These are phyloP conservation scores for Ornithoptera alexandrae DNA, from an alignment of 2,888 invertebrate genomes.

Conservation along the genomic window DNA sequence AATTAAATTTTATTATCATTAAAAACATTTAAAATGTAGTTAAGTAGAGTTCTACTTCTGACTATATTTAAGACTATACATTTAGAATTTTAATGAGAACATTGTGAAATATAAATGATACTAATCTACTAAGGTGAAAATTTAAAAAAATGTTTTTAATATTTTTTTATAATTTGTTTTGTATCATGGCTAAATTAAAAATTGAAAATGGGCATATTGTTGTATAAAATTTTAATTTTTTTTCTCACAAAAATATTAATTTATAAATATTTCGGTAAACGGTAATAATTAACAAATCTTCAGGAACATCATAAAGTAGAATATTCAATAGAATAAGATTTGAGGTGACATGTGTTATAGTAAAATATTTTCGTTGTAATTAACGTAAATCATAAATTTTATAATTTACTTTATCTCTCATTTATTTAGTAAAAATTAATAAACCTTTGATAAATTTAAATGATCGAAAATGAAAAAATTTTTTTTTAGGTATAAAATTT, in stretches of 20 bases:
- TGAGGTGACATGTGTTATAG: no score
- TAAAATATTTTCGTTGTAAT: no score
- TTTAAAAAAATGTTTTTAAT: background rate
- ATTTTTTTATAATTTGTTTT: background rate
- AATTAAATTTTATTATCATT: background rate
- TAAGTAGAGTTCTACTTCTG: background rate
- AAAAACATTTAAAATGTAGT: background rate
- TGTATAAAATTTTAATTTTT: slow-evolving; percentile 3
- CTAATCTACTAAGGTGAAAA: background rate
- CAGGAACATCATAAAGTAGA: no score
- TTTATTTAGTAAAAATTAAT: no score
- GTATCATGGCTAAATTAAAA: background rate
- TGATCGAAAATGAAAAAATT: no score
- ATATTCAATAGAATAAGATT: no score
- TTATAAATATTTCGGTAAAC: background rate
- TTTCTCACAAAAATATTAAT: background rate
- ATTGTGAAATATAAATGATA: background rate
- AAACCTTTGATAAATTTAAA: background rate
- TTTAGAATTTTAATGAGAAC: background rate
- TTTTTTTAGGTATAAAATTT: background rate
- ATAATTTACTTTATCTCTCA: no score
- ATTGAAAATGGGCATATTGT: slow-evolving; percentile 1
- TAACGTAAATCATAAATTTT: no score
- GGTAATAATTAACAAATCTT: no score
- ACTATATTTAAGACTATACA: background rate